A percentile compares a stretch with the other conserved stretches of the same genome.
Conservation (phyloP, 2,888 invertebrate genomes). For the Eucera pruinosa region DNA sequence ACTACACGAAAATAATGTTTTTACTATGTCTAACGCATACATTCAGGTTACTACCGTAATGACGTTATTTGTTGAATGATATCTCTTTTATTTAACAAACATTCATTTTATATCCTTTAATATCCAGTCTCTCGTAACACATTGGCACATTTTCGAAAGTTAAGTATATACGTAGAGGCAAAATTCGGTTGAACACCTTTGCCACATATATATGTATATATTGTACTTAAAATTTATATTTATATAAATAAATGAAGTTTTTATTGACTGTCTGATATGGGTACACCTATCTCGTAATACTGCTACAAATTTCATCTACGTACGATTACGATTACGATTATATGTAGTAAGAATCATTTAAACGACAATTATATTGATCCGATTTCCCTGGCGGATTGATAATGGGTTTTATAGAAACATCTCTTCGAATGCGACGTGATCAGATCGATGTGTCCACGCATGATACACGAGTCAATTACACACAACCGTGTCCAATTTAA, state of each 20-base stretch:
- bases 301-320: constrained; percentile 22
- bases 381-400: constrained; percentile 9
- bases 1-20: constrained; percentile 47
- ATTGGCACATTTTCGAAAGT: constrained; percentile 55
- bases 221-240: constrained; percentile 27
- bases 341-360: constrained; percentile 32
- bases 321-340: neutral
- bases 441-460: constrained; percentile 18
- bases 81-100: constrained; percentile 35
- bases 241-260: constrained; percentile 44
- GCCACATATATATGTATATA: constrained; percentile 2
- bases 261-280: constrained; percentile 46
- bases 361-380: constrained; percentile 36
- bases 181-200: constrained; percentile 19
- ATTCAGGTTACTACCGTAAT: constrained; percentile 38
- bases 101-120: constrained; percentile 57
- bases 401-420: constrained; percentile 16
- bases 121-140: constrained; percentile 33
- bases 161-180: constrained; percentile 6
- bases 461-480: constrained; percentile 31
- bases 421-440: constrained; percentile 40
- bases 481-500: constrained; percentile 18
- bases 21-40: constrained; percentile 62
- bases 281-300: constrained; percentile 50
- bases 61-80: constrained; percentile 24